These are phyloP conservation scores for Acholoe squamosa DNA, from an alignment of 2,888 invertebrate species.

Conservation along the genomic window DNA sequence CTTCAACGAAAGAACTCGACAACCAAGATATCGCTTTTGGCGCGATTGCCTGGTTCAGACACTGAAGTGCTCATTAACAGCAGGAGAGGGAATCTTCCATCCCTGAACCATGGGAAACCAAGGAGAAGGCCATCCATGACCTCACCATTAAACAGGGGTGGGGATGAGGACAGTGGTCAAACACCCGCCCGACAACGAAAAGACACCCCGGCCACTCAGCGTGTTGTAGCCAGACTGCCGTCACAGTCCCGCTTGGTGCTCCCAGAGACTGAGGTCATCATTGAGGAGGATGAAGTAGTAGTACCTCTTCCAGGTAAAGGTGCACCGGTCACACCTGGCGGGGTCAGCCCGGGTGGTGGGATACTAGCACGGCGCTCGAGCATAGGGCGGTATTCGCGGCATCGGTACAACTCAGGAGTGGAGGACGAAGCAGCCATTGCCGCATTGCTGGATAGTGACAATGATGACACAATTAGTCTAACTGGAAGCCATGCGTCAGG, in stretches of 20 bases:
- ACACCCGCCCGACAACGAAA: neutral
- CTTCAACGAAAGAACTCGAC: neutral
- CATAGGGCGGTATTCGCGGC: constrained; percentile 12
- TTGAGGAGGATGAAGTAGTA: neutral
- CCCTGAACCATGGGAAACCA: neutral
- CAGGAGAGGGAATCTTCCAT: neutral
- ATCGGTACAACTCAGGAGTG: neutral
- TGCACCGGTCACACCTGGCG: neutral
- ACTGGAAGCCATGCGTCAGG: constrained; percentile 34
- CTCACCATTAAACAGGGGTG: neutral
- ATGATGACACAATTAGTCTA: constrained; percentile 21
- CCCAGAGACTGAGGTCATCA: neutral
- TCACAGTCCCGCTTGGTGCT: neutral
- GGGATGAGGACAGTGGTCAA: neutral
- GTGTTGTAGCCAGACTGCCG: neutral
- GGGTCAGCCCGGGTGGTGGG: neutral
- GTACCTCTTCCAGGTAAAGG: neutral
- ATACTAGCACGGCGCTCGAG: neutral
- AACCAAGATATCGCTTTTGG: neutral
- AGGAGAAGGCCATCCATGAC: neutral
- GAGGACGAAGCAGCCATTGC: neutral
- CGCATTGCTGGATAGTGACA: neutral
- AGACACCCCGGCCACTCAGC: neutral
- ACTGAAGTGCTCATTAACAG: neutral
- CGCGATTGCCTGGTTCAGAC: neutral